Percentiles rank a stretch among this genome's conserved stretches.
Evolutionary conservation across 1,140 invertebrate species (phyloP).

Genomic region (Ceratoteleas bidentatus): DNA sequence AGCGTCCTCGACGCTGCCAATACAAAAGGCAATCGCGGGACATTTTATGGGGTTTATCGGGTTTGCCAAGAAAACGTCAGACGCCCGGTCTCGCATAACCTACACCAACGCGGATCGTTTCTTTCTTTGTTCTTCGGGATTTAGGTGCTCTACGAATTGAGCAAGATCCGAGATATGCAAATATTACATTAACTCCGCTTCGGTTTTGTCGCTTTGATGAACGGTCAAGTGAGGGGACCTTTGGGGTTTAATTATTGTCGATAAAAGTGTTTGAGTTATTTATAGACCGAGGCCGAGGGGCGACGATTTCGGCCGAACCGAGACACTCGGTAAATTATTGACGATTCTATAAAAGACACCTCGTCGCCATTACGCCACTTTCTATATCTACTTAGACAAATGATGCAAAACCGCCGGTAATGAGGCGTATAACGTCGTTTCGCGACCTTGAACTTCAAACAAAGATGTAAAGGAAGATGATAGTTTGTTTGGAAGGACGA

Average conservation of each 20-base stretch:
- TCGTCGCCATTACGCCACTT: conserved; percentile 9
- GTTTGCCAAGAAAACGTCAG: conserved; percentile 60
- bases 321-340: conserved; percentile 36
- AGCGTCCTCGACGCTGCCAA: conserved; percentile 42
- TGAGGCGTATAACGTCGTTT: no score
- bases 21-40: conserved; percentile 54
- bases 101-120: conserved; percentile 43
- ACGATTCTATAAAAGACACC: conserved; percentile 32
- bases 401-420: no score
- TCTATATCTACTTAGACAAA: conserved; percentile 1
- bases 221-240: conserved; percentile 38
- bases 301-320: conserved; percentile 9
- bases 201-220: conserved; percentile 42
- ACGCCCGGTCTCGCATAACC: conserved; percentile 53
- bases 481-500: no score
- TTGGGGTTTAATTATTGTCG: conserved; percentile 46
- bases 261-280: conserved; percentile 52
- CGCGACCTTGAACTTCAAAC: no score
- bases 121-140: conserved; percentile 55
- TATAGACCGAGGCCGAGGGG: conserved; percentile 17
- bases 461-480: no score
- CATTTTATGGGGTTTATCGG: conserved; percentile 61
- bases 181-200: conserved; percentile 53
- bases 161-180: conserved; percentile 51
- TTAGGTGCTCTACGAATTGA: conserved; percentile 46